Base-by-base conservation (phyloP, 2,113 vertebrate species). In the Rafetus swinhoei region DNA sequence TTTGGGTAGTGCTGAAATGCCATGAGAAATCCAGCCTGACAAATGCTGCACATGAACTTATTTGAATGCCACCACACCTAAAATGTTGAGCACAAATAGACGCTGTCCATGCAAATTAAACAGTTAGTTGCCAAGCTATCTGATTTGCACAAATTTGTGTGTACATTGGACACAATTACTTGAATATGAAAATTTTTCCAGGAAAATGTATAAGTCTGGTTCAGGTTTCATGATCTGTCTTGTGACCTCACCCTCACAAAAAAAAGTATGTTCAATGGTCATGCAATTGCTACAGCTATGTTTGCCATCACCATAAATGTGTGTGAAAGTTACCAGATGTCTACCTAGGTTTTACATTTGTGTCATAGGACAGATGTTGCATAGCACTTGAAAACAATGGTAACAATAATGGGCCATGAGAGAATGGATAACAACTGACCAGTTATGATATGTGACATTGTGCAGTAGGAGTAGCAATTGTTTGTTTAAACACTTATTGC, bases 71-170 rank as follows among this genome's bases (percentile, higher is more conserved):
- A 21, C 35, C 9, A 76, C 45, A 45, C 39, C 0, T 0, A 8
- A 69, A n/a, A 69, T n/a, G 19, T 35, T 72, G 54, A 21, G 72
- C 88, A 50, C 69, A 62, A 50, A 79, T 39, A 91, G 55, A 22
- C 25, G 81, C 81, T 19, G 22, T 80, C 81, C 81, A 45, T 52
- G 79, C 9, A 74, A 52, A 82, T 91, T 93, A 60, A 79, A 88
- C 50, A 90, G 81, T 89, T 15, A 45, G 4, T 14, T 21, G 72
- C 15, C 0, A 29, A 54, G 85, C 74, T 1, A 0, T 88, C 39
- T 85, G 39, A 59, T 72, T 74, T 85, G 60, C 77, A 76, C 72
- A 45, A 45, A 45, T 76, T 45, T 45, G 11, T 76, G 0, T 21
- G 0, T 85, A 69, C 83, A 21, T 24, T 81, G 83, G 93, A 87